phyloP scores from a whole-genome alignment of 1,140 invertebrate genomes.

The Papilio dardanus region DNA sequence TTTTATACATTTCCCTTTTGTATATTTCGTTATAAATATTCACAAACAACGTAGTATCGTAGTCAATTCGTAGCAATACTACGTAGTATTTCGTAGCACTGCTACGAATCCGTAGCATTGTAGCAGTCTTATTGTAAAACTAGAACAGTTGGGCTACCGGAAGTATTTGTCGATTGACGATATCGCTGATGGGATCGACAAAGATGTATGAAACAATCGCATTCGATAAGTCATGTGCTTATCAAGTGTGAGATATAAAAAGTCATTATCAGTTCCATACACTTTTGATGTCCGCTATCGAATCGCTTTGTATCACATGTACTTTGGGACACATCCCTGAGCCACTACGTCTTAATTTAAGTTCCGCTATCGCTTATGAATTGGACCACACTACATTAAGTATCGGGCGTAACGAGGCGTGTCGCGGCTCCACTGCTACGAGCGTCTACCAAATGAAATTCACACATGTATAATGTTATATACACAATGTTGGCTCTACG shows the following conservation, averaged over 20 bases:
- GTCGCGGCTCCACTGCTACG: constrained; percentile 31
- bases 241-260: no score
- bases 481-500: background rate
- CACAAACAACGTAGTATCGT: background rate
- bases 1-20: background rate
- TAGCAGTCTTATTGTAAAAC: background rate
- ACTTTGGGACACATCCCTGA: no score
- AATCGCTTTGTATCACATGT: no score
- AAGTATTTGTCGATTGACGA: no score
- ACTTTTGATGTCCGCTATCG: no score
- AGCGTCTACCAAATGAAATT: constrained; percentile 37
- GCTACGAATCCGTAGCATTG: background rate
- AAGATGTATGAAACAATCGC: no score
- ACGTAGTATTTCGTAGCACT: background rate
- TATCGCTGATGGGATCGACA: no score
- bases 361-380: constrained; percentile 11
- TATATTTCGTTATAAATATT: background rate
- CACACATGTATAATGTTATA: constrained; percentile 31
- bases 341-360: background rate
- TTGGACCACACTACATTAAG: constrained; percentile 10
- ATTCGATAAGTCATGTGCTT: no score
- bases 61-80: background rate
- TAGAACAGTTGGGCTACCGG: background rate
- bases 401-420: constrained; percentile 35
- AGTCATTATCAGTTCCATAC: no score